A percentile compares a stretch with the other conserved stretches of the same genome.
Conservation (phyloP, 2,888 invertebrate genomes). For the Balanococcus diminutus region DNA sequence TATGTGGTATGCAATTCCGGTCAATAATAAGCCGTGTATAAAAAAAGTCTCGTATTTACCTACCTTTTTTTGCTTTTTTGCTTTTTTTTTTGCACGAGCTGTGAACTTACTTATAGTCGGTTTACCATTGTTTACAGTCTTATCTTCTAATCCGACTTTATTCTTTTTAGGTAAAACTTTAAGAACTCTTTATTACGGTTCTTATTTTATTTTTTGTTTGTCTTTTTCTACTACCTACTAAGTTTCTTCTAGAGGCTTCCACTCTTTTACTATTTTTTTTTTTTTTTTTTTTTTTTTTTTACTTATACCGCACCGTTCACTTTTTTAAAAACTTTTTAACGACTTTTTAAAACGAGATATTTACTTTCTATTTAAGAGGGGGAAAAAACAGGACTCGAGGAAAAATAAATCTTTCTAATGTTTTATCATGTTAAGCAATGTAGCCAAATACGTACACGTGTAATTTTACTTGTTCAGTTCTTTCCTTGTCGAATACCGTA, state of each 20-base stretch:
- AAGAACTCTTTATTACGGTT: constrained; percentile 45
- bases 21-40: background rate
- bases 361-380: constrained; percentile 38
- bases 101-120: constrained; percentile 47
- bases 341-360: constrained; percentile 51
- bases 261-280: background rate
- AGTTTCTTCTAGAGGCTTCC: constrained; percentile 13
- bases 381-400: background rate
- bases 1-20: constrained; percentile 29
- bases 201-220: constrained; percentile 30
- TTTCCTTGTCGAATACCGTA: background rate
- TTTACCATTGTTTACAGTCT: constrained; percentile 52
- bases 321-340: constrained; percentile 33
- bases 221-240: background rate
- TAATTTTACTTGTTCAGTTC: background rate
- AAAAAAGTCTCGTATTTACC: constrained; percentile 32
- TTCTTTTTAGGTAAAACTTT: constrained; percentile 44
- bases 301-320: too few relatives aligned
- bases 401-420: background rate
- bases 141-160: constrained; percentile 51
- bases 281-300: too few relatives aligned
- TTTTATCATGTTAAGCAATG: background rate
- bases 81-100: background rate
- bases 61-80: background rate
- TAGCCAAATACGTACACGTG: background rate